Base-by-base conservation (phyloP, 2,113 vertebrate species). In the Rana temporaria region DNA sequence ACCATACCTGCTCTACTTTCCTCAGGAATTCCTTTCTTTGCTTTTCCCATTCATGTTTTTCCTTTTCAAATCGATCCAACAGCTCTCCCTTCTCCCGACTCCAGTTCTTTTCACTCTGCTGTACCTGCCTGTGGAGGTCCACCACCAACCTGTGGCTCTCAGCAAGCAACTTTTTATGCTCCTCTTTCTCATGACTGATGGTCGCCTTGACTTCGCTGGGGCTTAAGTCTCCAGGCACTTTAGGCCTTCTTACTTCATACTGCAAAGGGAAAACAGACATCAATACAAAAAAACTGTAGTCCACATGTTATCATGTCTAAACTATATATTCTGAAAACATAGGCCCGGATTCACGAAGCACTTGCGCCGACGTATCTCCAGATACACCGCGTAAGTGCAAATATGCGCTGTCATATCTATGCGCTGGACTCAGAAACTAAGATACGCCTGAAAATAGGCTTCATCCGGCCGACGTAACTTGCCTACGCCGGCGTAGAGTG, bases 111-210 rank as follows among this genome's bases (percentile, higher is more conserved):
- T 98, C 97, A 0, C 90, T 93, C 71, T 96, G 96, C 86, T 96
- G 96, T 76, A 98, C 94, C 89, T 96, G 96, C 96, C 98, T 96
- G 86, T 93, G 93, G 30, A 98, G 94, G 86, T 97, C 96, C 95
- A 98, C 90, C 26, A 95, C 93, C 76, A 94, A 86, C 64, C 89
- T 85, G 32, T 98, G 97, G 85, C 94, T 97, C 74, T 98, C 96
- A 0, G 98, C 95, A 70, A 99, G 92, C 65, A 98, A 94, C 34
- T 93, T 94, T 88, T 88, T 93, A 81, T 98, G 96, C 62, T 94
- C 95, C 85, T 99, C 96, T 1, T 94, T 92, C 90, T 97, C 97
- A 87, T 87, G 92, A 81, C 90, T 91, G 17, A 95, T 83, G 30
- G 87, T 83, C 20, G 87, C 89, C 60, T 90, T 94, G 79, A 85